These are phyloP conservation scores for Amphimallon solstitiale DNA, from an alignment of 2,888 invertebrate species.

Conservation along the genomic window DNA sequence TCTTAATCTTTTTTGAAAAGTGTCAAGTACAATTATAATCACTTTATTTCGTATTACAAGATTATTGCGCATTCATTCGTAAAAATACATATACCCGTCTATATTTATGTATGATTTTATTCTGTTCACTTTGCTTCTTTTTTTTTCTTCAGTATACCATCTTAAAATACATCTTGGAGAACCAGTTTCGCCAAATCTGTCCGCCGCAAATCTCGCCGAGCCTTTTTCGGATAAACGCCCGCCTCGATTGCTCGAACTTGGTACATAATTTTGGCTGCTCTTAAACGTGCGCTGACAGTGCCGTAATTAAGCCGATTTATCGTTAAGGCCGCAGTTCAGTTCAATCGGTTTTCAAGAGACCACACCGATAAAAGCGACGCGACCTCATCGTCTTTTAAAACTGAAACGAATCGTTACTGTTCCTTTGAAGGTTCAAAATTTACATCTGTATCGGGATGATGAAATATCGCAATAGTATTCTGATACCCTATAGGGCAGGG, in stretches of 20 bases:
- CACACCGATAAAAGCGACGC: conserved; percentile 6
- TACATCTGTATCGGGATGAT: too few relatives aligned
- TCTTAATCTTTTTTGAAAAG: too few relatives aligned
- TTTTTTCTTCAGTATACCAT: too few relatives aligned
- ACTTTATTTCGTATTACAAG: too few relatives aligned
- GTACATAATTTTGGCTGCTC: conserved; percentile 36
- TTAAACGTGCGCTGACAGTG: conserved; percentile 30
- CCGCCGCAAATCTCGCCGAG: conserved; percentile 32
- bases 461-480: too few relatives aligned
- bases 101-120: too few relatives aligned
- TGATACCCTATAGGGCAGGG: too few relatives aligned
- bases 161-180: neutral
- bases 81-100: too few relatives aligned
- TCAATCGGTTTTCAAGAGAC: conserved; percentile 22
- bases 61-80: too few relatives aligned
- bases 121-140: too few relatives aligned
- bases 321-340: conserved; percentile 27
- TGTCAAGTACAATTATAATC: too few relatives aligned
- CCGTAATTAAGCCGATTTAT: conserved; percentile 38
- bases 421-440: neutral
- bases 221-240: conserved; percentile 36
- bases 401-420: conserved; percentile 5
- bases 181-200: conserved; percentile 42
- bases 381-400: neutral
- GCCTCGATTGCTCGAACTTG: conserved; percentile 25